These are phyloP conservation scores for Cacoxenus indagator DNA, from an alignment of 2,888 invertebrate species.

Conservation along the genomic window DNA sequence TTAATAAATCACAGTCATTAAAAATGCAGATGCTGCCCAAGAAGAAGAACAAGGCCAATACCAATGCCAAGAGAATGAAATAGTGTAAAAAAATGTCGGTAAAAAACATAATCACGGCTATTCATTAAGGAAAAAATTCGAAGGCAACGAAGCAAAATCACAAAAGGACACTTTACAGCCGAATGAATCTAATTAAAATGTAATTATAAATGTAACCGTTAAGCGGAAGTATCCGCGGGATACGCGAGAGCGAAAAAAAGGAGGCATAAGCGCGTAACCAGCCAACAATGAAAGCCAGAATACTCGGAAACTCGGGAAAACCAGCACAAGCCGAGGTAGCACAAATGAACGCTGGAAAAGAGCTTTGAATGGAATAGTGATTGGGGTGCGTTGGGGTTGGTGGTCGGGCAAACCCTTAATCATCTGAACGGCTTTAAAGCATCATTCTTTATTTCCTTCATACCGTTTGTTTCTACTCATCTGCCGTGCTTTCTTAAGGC, in stretches of 20 bases:
- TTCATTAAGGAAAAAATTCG: constrained; percentile 27
- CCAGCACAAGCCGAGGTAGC: constrained; percentile 49
- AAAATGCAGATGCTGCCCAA: constrained; percentile 63
- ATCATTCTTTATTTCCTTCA: too few species aligned
- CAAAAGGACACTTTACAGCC: constrained; percentile 71
- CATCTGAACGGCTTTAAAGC: constrained; percentile 30
- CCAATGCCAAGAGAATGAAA: constrained; percentile 21
- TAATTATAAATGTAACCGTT: constrained; percentile 71
- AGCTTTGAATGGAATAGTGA: too few species aligned
- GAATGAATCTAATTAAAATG: constrained; percentile 72
- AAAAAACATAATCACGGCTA: constrained; percentile 33
- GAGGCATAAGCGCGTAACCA: neutral
- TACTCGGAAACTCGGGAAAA: constrained; percentile 37
- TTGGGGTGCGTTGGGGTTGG: constrained; percentile 6
- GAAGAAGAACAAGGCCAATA: too few species aligned
- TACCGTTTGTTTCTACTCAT: neutral
- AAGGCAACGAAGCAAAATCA: constrained; percentile 53
- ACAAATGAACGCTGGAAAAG: constrained; percentile 58
- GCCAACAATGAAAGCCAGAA: constrained; percentile 32
- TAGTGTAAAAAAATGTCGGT: constrained; percentile 36
- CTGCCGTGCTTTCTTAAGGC: neutral
- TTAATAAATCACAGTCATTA: constrained; percentile 70
- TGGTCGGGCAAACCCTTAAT: constrained; percentile 52
- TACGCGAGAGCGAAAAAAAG: constrained; percentile 39
- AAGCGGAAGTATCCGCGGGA: constrained; percentile 69